Evolutionary conservation across 2,113 vertebrate genomes (phyloP).

Genomic region (Equus przewalskii): DNA sequence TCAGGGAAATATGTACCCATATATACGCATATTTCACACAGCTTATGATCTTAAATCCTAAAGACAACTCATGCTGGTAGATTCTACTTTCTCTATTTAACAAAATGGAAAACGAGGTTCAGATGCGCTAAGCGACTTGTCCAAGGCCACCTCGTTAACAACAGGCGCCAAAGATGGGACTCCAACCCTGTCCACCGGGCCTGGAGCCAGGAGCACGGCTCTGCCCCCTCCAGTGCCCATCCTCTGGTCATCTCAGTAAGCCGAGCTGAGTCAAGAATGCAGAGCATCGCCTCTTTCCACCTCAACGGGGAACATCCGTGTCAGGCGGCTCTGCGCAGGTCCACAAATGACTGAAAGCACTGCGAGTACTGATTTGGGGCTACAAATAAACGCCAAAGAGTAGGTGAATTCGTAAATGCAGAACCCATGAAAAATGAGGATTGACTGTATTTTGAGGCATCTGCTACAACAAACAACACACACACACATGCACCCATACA

Average conservation of each 20-base stretch:
- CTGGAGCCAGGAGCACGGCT: not conserved
- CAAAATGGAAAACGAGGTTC: not conserved
- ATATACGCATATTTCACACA: fast-evolving
- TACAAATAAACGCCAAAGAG: fast-evolving
- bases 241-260: fast-evolving
- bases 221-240: fast-evolving
- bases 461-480: too few relatives aligned
- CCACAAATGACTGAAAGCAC: not conserved
- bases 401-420: fast-evolving
- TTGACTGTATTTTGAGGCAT: not conserved
- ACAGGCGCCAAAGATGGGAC: not conserved
- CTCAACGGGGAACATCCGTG: fast-evolving
- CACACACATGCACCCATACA: fast-evolving
- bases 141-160: fast-evolving
- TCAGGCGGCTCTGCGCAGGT: fast-evolving
- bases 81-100: not conserved
- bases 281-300: not conserved
- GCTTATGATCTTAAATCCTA: not conserved
- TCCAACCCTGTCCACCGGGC: not conserved
- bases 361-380: fast-evolving
- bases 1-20: too few relatives aligned
- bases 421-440: fast-evolving
- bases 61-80: not conserved
- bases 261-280: not conserved
- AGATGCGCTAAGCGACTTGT: not conserved